A percentile compares a stretch with the other conserved stretches of the same genome.
Evolutionary conservation across 2,113 vertebrate genomes (phyloP).

Genomic region (Callocephalon fimbriatum): DNA sequence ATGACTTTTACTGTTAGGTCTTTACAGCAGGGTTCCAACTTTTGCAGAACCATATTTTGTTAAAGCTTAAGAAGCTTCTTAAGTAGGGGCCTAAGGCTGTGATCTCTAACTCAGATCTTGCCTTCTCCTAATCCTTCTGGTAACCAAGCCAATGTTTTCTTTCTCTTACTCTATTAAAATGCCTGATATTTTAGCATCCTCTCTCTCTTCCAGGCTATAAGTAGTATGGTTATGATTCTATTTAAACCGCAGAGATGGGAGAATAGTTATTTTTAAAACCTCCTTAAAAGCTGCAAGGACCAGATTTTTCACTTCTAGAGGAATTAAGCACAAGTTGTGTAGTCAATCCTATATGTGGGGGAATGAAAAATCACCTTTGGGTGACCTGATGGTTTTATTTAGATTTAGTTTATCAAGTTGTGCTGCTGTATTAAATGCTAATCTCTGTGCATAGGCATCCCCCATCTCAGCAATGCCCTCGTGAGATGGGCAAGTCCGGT

Average conservation of each 20-base stretch:
- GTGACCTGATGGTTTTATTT: slow-evolving; percentile 19
- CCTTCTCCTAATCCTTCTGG: background rate
- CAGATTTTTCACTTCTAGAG: slow-evolving; percentile 30
- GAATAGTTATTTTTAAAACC: slow-evolving; percentile 63
- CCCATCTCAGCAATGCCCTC: background rate
- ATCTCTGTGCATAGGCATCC: background rate
- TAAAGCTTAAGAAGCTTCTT: background rate
- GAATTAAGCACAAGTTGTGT: background rate
- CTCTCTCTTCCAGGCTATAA: slow-evolving; percentile 40
- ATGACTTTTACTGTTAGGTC: background rate
- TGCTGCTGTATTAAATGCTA: background rate
- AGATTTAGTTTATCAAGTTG: background rate
- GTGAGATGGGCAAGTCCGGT: accelerated
- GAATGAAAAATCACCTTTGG: background rate
- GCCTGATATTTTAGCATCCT: slow-evolving; percentile 53
- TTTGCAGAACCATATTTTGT: background rate
- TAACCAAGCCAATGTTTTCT: slow-evolving; percentile 21
- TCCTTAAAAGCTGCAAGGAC: slow-evolving; percentile 15
- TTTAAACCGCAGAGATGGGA: slow-evolving; percentile 47
- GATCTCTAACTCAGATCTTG: background rate
- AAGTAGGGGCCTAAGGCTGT: background rate
- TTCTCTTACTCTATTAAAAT: slow-evolving; percentile 40
- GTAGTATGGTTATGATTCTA: slow-evolving; percentile 46
- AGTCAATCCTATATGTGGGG: background rate
- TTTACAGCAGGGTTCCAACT: background rate